Percentiles rank a stretch among this genome's conserved stretches.
phyloP scores from a whole-genome alignment of 2,113 vertebrate species.

The Steatornis caripensis region DNA sequence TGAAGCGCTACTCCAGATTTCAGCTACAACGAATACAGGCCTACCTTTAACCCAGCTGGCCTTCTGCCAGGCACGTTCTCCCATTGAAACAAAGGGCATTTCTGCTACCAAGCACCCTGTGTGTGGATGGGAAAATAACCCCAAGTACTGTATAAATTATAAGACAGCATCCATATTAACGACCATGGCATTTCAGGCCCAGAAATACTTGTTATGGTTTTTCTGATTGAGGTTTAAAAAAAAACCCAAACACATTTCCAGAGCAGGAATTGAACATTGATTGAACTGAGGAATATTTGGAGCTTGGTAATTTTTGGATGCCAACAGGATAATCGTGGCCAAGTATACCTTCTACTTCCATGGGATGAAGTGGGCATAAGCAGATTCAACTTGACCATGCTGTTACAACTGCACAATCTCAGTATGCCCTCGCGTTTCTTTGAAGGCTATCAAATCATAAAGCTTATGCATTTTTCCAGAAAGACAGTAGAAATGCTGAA shows the following conservation, averaged over 20 bases:
- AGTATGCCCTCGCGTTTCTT: neutral
- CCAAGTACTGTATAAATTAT: neutral
- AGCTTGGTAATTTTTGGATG: neutral
- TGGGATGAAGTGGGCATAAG: accelerated
- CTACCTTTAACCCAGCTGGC: constrained; percentile 39
- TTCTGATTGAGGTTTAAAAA: neutral
- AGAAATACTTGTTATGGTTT: neutral
- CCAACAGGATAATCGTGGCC: neutral
- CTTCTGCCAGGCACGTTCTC: constrained; percentile 19
- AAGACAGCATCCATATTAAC: neutral
- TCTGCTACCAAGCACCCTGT: neutral
- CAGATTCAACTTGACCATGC: neutral
- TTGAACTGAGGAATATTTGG: neutral
- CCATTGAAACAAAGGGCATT: neutral
- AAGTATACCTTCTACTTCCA: neutral
- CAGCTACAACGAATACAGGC: neutral
- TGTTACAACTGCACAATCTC: neutral
- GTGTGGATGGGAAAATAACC: constrained; percentile 2
- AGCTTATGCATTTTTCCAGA: neutral
- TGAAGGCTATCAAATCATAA: neutral
- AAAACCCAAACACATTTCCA: neutral
- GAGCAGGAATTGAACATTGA: neutral
- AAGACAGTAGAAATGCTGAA: neutral
- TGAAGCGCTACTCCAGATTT: neutral
- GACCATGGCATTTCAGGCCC: neutral